Base-by-base conservation (phyloP, 2,888 invertebrate species). In the Lithophane ornitopus region DNA sequence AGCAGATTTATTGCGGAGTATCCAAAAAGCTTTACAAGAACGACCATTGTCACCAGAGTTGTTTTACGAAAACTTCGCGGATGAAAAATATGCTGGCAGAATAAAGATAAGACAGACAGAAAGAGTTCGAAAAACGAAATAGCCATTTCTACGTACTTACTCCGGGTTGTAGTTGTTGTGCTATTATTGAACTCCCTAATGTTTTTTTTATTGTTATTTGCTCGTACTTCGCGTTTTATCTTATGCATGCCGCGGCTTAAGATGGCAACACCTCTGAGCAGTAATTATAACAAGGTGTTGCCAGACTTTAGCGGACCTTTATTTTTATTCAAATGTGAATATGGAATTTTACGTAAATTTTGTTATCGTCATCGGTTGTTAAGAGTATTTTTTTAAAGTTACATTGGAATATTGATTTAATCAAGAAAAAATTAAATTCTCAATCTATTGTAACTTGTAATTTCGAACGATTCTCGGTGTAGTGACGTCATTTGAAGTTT, bases 11-110 rank as follows among this genome's bases (percentile, higher is more conserved):
- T 54, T 93, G 0, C 77, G 87, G 22, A 78, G 81, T 22, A 91
- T 93, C 3, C 85, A 90, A 46, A 88, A 78, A 28, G 85, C 87
- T 0, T 39, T 93, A 3, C 80, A 87, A 0, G 85, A 89, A 0
- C 85, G 92, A 3, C 87, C 90, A 0, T 12, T 62, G 0, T 87
- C 91, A 0, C 92, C 94, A 0, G 94, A 93, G 4, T 76, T 93
- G 46, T n/a, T 89, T 16, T 91, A 93, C 34, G 89, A 89, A 9
- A 89, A 93, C 19, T 88, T 84, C 2, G 76, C 82, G 0, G 94
- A 95, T 75, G 95, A 94, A 80, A 88, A 82, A 11, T 95, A 92
- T 69, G 92, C 92, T 0, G 95, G 95, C 0, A 92, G 85, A 70
- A 95, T 95, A 28, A 93, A 87, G 76, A 89, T 95, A 0, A 90